Base-by-base conservation (phyloP, 2,113 vertebrate species). In the Nothoprocta pentlandii region DNA sequence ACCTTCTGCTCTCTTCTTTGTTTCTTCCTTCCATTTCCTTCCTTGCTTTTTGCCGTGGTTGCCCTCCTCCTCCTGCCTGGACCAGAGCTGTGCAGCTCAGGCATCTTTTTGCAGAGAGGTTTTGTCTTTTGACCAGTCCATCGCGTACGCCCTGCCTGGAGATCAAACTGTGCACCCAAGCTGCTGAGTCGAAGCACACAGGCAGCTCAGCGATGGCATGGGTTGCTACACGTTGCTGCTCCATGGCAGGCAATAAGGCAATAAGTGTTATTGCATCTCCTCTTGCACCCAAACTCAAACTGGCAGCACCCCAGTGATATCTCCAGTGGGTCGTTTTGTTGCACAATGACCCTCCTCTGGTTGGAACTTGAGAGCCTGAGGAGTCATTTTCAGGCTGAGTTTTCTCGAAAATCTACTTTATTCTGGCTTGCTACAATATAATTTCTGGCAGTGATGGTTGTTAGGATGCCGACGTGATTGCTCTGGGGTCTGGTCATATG, bases 341-440 rank as follows among this genome's bases (percentile, higher is more conserved):
- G 2, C 22, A 20, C 2, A 3, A 7, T 89, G 58, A 75, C 82
- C 47, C 59, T 87, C 30, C 46, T 26, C 51, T 42, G 78, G 51
- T 56, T 75, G 63, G 62, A 69, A 36, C 67, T 56, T 41, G 36
- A 89, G 68, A 82, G 51, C n/a, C 63, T 76, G 74, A 79, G 84
- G 68, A 87, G 66, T 86, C 92, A 74, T 67, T 94, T n/a, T 26
- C 39, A 61, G 34, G 6, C 58, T 74, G 78, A 69, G n/a, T 63
- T 87, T 91, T 75, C 46, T 73, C 46, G 90, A 84, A 34, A 88
- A 69, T 62, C 16, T 61, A 25, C n/a, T 95, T 76, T 79, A 70
- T 58, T 49, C 3, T 47, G 67, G 32, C 25, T 81, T 62, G 63
- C 4, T 84, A n/a, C 2, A 5, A 34, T 87, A 61, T n/a, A 30